A percentile compares a stretch with the other conserved stretches of the same genome.
phyloP scores from a whole-genome alignment of 2,113 vertebrate species.

The Galeopterus variegatus region DNA sequence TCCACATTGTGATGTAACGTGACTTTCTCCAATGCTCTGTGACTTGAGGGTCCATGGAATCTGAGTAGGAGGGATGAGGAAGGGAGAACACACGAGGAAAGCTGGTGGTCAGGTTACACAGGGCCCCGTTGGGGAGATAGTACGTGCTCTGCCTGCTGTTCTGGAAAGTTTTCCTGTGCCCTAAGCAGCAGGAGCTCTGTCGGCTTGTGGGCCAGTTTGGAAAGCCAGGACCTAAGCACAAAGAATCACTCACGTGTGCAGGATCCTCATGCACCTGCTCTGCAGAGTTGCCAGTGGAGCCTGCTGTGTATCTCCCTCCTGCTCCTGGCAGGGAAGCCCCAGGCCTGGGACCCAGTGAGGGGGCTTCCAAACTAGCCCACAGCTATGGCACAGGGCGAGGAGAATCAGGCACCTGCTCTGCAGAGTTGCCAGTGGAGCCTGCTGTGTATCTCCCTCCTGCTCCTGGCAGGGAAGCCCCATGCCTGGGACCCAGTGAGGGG shows the following conservation, averaged over 20 bases:
- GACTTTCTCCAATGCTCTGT: too few relatives aligned
- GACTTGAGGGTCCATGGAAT: too few relatives aligned
- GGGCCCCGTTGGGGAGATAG: too few relatives aligned
- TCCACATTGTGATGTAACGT: too few relatives aligned
- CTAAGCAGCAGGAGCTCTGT: conserved; percentile 53
- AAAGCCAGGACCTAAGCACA: conserved; percentile 74
- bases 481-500: conserved; percentile 70
- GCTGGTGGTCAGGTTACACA: too few relatives aligned
- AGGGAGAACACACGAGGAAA: too few relatives aligned
- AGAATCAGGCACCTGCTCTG: conserved; percentile 16
- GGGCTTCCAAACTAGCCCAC: conserved; percentile 65
- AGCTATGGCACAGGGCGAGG: background rate
- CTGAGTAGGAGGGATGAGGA: too few relatives aligned
- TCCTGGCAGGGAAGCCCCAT: conserved; percentile 68
- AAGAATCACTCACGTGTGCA: conserved; percentile 65
- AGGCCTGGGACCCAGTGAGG: conserved; percentile 70
- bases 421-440: conserved; percentile 72
- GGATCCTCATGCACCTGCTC: conserved; percentile 69
- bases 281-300: conserved; percentile 70
- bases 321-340: conserved; percentile 57
- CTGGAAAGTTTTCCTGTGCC: conserved; percentile 68
- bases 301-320: conserved; percentile 69
- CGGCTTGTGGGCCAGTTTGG: conserved; percentile 75
- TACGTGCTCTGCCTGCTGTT: conserved; percentile 67
- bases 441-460: conserved; percentile 62